Conservation (phyloP, 1,140 invertebrate genomes). For the Berghia stephanieae region DNA sequence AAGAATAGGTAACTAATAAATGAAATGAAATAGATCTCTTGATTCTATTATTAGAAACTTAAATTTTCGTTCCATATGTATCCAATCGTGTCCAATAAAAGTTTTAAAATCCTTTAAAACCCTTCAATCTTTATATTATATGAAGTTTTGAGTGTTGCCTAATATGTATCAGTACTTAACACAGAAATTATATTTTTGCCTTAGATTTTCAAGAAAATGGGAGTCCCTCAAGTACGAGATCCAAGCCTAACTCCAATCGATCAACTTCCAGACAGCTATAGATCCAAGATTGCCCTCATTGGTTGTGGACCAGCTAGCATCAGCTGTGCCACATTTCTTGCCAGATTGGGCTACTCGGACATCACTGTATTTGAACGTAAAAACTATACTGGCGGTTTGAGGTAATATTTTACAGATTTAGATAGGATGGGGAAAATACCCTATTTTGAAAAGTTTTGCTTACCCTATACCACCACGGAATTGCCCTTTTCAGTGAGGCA, state of each 20-base stretch:
- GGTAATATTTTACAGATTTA: slow-evolving; percentile 73
- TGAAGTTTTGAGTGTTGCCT: not conserved
- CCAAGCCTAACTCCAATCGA: slow-evolving; percentile 70
- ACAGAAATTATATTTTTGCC: slow-evolving; percentile 38
- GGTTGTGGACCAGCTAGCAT: slow-evolving; percentile 97
- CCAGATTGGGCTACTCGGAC: slow-evolving; percentile 88
- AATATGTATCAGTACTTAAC: too few species aligned
- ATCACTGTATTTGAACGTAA: slow-evolving; percentile 94
- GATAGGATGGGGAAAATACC: too few species aligned
- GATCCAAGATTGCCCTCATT: slow-evolving; percentile 85
- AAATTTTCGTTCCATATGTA: too few species aligned
- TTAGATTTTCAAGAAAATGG: slow-evolving; percentile 93
- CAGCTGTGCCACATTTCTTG: slow-evolving; percentile 95
- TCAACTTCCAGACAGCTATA: slow-evolving; percentile 71
- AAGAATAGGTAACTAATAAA: too few species aligned
- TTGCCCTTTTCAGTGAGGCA: too few species aligned
- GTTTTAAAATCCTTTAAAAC: too few species aligned
- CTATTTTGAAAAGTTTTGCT: too few species aligned
- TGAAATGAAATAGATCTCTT: too few species aligned
- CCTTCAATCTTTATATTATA: not conserved
- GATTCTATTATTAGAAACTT: too few species aligned
- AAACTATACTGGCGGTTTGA: slow-evolving; percentile 86
- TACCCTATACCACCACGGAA: too few species aligned
- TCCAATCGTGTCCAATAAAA: too few species aligned
- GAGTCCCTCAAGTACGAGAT: slow-evolving; percentile 83